Percentiles rank a stretch among this genome's conserved stretches.
Conservation (phyloP, 2,797 vertebrate genomes). For the Sebastes cheni region DNA sequence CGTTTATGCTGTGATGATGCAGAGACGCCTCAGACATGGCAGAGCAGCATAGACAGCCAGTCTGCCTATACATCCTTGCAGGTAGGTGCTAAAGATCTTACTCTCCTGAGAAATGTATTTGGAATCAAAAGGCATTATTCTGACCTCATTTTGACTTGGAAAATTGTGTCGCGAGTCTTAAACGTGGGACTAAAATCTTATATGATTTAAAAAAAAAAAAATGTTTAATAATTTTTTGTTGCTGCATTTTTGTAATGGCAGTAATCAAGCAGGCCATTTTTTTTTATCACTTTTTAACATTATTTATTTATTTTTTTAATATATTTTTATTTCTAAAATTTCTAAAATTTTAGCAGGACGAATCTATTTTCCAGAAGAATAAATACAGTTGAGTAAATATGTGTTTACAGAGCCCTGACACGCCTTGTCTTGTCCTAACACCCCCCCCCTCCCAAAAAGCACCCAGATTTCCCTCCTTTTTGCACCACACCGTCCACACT, state of each 20-base stretch:
- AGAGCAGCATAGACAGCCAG: conserved; percentile 47
- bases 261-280: neutral
- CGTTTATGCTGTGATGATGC: conserved; percentile 39
- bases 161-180: neutral
- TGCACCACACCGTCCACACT: conserved; percentile 59
- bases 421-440: conserved; percentile 37
- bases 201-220: neutral
- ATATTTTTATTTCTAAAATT: conserved; percentile 1
- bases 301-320: neutral
- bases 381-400: conserved; percentile 56
- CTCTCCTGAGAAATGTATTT: conserved; percentile 36
- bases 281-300: too few species aligned
- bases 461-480: conserved; percentile 34
- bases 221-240: conserved; percentile 15
- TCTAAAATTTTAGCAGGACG: neutral
- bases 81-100: conserved; percentile 58
- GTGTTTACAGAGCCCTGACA: conserved; percentile 50
- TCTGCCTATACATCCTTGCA: conserved; percentile 49
- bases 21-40: conserved; percentile 60
- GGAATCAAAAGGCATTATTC: conserved; percentile 4
- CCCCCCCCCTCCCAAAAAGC: conserved; percentile 1
- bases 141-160: conserved; percentile 11
- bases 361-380: conserved; percentile 11
- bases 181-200: neutral
- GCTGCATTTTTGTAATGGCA: neutral